Evolutionary conservation across 2,113 vertebrate genomes (phyloP), one percentile per base, ranked within the genome.

Genomic region (Petrocephalus zakoni): DNA sequence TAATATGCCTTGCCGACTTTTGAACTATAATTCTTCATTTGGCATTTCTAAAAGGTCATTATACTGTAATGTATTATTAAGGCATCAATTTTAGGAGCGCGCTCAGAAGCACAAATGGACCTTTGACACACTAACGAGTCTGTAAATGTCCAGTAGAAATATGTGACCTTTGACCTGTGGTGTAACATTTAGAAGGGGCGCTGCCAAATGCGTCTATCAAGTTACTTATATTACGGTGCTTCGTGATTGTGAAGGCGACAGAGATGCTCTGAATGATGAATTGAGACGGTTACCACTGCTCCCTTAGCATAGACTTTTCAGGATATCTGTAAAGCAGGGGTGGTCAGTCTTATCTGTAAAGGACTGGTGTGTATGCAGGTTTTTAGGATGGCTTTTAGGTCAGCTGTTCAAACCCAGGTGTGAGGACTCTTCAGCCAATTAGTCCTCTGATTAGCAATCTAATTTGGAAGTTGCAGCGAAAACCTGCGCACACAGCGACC

Each of bases 111-210:
- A 61, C 9, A 29, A 22, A 22, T n/a, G 25, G 56, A 90, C 90
- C 90, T 94, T 94, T 94, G 92, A 92, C 93, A 91, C 90, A 92
- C 86, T 89, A 91, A 51, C 2, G n/a, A 72, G 6, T 81, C 87
- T 68, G 61, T 64, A 29, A 68, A 68, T 68, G 25, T 68, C 9
- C 61, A 29, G 25, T 68, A 25, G n/a, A 78, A 34, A 42, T 55
- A 19, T 22, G 15, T 53, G 87, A 58, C 25, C 21, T 78, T 78
- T 75, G 22, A 37, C 61, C 42, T 25, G 61, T 78, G 42, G 25
- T 55, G 52, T 55, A 5, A 86, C 13, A 34, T 55, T 49, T 56
- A 56, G 9, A 55, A 47, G 83, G 25, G 5, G n/a, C 19, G 9
- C 42, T 83, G 22, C 42, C 46, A 83, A 83, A 49, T 64, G 9